phyloP scores from a whole-genome alignment of 2,113 vertebrate species.

The Orthonyx spaldingii region DNA sequence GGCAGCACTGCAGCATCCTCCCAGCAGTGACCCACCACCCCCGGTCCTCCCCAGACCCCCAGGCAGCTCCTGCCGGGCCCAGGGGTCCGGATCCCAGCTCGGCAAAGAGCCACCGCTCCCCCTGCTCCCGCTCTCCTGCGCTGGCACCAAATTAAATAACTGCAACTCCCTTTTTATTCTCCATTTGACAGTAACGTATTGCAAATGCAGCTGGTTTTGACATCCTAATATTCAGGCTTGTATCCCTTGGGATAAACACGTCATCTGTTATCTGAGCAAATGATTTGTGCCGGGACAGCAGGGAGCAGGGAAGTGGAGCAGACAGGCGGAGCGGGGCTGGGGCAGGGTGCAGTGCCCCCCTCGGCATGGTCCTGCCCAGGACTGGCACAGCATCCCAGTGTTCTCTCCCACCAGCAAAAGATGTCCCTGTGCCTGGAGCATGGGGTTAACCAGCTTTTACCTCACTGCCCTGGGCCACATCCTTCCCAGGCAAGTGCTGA shows the following conservation, averaged over 20 bases:
- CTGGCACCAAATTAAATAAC: constrained; percentile 69
- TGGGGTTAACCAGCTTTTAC: neutral
- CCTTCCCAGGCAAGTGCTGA: neutral
- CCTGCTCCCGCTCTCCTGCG: neutral
- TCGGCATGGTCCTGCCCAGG: rapidly evolving
- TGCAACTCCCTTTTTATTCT: constrained; percentile 66
- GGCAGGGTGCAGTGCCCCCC: neutral
- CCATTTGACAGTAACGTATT: constrained; percentile 70
- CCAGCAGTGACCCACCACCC: neutral
- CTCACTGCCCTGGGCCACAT: neutral
- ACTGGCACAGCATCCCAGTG: rapidly evolving
- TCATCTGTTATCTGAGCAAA: constrained; percentile 46
- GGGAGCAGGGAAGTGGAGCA: neutral
- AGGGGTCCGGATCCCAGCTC: rapidly evolving
- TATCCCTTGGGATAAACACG: constrained; percentile 65
- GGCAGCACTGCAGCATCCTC: neutral
- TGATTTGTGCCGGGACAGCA: constrained; percentile 35
- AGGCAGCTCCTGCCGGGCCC: neutral
- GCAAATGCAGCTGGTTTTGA: constrained; percentile 62
- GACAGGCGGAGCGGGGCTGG: neutral
- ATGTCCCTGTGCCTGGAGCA: rapidly evolving
- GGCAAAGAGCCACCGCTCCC: neutral
- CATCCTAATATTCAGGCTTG: constrained; percentile 70
- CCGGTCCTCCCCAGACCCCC: neutral
- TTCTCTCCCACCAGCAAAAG: neutral